These are phyloP conservation scores for Dromas ardeola DNA, from an alignment of 2,113 vertebrate species.

Conservation along the genomic window DNA sequence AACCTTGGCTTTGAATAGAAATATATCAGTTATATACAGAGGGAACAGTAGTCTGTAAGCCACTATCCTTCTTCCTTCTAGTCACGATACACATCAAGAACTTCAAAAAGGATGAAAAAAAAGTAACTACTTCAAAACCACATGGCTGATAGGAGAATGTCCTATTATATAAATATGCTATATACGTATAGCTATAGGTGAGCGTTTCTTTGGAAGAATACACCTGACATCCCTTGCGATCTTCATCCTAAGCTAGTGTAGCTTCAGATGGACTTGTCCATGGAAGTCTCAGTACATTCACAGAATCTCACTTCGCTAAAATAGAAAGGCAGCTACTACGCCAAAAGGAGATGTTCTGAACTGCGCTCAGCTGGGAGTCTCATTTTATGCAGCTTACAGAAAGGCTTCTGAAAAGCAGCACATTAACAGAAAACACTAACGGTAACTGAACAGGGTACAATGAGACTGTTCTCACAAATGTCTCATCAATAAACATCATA, in stretches of 20 bases:
- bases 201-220: not conserved
- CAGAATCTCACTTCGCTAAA: not conserved
- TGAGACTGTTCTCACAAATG: not conserved
- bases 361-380: not conserved
- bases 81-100: not conserved
- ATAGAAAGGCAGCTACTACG: not conserved
- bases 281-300: not conserved
- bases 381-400: not conserved
- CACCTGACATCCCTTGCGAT: not conserved
- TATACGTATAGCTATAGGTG: not conserved
- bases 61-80: not conserved
- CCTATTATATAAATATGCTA: not conserved
- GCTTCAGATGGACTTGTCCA: not conserved
- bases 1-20: not conserved
- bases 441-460: not conserved
- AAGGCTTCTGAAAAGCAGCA: not conserved
- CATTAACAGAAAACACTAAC: not conserved
- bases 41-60: not conserved
- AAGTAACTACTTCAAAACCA: not conserved
- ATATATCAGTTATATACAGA: not conserved
- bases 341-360: conserved; percentile 1
- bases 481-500: conserved; percentile 49
- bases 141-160: not conserved
- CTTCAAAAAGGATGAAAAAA: not conserved
- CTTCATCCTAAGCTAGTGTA: not conserved